Conservation (phyloP, 2,797 vertebrate species). For the Sebastiscus albofasciatus region DNA sequence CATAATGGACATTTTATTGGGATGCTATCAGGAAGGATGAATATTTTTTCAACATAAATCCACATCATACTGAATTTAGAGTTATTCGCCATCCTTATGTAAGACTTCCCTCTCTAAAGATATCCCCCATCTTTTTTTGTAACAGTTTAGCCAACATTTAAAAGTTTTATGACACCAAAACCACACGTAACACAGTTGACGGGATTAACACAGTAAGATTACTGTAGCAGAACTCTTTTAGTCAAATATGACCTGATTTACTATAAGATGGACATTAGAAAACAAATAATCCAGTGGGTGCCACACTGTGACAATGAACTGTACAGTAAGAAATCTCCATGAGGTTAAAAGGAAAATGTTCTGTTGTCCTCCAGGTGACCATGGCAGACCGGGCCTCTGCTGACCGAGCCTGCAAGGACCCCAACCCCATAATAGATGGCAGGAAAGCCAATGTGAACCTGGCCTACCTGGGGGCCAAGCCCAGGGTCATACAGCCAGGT, state of each 20-base stretch:
- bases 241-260: neutral
- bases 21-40: too few relatives aligned
- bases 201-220: too few relatives aligned
- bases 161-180: too few relatives aligned
- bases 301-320: neutral
- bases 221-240: neutral
- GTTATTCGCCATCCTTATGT: too few relatives aligned
- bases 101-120: too few relatives aligned
- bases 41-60: too few relatives aligned
- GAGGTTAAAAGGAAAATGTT: constrained; percentile 5
- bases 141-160: too few relatives aligned
- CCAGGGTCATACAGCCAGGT: constrained; percentile 98
- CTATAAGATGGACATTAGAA: neutral
- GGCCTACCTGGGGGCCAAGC: constrained; percentile 97
- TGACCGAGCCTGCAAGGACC: constrained; percentile 96
- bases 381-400: constrained; percentile 95
- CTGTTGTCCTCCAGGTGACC: constrained; percentile 87
- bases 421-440: constrained; percentile 98
- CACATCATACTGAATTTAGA: too few relatives aligned
- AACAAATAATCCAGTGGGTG: neutral
- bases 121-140: too few relatives aligned
- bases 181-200: too few relatives aligned
- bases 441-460: constrained; percentile 98
- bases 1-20: too few relatives aligned
- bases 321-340: neutral